Evolutionary conservation across 1,140 invertebrate genomes (phyloP), one percentile per base, ranked within the genome.

Genomic region (Mactra quadrangularis): DNA sequence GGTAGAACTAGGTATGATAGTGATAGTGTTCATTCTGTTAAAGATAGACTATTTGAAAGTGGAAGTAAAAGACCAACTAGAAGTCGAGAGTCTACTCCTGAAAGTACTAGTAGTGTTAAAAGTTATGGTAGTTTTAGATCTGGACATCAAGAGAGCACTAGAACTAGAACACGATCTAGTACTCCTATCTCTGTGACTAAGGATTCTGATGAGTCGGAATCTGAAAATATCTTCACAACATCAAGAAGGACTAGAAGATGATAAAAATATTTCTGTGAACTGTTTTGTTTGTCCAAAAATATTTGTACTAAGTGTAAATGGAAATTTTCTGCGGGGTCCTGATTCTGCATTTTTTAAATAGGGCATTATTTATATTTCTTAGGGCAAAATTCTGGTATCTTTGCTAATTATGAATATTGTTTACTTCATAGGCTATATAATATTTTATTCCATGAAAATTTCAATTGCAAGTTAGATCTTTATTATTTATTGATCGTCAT

Each of bases 81-180:
- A 41, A 84, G 84, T 70, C 47, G 87, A 6, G 85, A 84, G 41
- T 85, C 86, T 50, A 82, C 84, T 1, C 84, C 77, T 27, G 85
- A 84, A 55, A 86, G 64, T 66, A 45, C 64, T 64, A 74, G 55
- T 82, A 86, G 76, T 76, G 76, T 83, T 31, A 72, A 27, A 57
- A 83, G 82, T 59, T 75, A 27, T 41, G 74, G 64, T 71, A 84
- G 60, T 82, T 47, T 35, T 75, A 81, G 45, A 81, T 22, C 33
- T 68, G 47, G 27, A 2, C 29, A 15, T 22, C 13, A 59, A 29
- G 70, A 72, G 27, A 60, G 19, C 13, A n/a, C 74, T 31, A 57
- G 52, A 7, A 27, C 60, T 59, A 35, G 64, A 55, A 81, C 77
- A 59, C 50, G 77, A 25, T 81, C 77, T 27, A 71, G 35, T 33